Evolutionary conservation across 2,888 invertebrate species (phyloP).

Genomic region (Linyphia triangularis): DNA sequence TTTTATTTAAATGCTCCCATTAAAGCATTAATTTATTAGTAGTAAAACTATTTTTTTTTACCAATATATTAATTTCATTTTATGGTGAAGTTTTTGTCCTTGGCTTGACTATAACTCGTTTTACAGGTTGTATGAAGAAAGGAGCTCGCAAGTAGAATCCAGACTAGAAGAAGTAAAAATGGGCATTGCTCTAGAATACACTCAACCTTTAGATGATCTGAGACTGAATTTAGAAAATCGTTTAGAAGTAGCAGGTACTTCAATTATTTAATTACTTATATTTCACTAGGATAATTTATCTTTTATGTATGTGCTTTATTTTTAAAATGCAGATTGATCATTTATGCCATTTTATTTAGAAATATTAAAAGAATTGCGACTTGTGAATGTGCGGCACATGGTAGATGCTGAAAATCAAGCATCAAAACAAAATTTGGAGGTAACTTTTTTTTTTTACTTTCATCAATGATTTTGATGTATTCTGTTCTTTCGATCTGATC

Average conservation of each 20-base stretch:
- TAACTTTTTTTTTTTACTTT: conserved; percentile 80
- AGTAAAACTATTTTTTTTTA: too few relatives aligned
- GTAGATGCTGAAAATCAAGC: conserved; percentile 93
- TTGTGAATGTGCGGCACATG: conserved; percentile 91
- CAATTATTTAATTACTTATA: not conserved
- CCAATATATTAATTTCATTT: too few relatives aligned
- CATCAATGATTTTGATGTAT: too few relatives aligned
- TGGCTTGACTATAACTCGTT: not conserved
- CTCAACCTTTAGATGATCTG: conserved; percentile 90
- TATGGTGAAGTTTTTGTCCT: too few relatives aligned
- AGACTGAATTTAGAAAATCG: conserved; percentile 91
- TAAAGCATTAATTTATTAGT: too few relatives aligned
- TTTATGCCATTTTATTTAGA: conserved; percentile 76
- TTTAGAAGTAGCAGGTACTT: conserved; percentile 91
- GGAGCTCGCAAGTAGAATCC: conserved; percentile 89
- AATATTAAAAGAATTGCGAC: conserved; percentile 86
- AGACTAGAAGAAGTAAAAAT: conserved; percentile 92
- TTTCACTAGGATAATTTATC: not conserved
- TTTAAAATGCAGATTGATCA: not conserved
- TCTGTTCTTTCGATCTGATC: too few relatives aligned
- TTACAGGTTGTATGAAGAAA: conserved; percentile 87
- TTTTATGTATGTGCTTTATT: conserved; percentile 9
- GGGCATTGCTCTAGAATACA: conserved; percentile 92
- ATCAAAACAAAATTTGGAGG: conserved; percentile 92
- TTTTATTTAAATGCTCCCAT: too few relatives aligned